These are phyloP conservation scores for Brevimyrus niger DNA, from an alignment of 2,113 vertebrate genomes.

Conservation along the genomic window DNA sequence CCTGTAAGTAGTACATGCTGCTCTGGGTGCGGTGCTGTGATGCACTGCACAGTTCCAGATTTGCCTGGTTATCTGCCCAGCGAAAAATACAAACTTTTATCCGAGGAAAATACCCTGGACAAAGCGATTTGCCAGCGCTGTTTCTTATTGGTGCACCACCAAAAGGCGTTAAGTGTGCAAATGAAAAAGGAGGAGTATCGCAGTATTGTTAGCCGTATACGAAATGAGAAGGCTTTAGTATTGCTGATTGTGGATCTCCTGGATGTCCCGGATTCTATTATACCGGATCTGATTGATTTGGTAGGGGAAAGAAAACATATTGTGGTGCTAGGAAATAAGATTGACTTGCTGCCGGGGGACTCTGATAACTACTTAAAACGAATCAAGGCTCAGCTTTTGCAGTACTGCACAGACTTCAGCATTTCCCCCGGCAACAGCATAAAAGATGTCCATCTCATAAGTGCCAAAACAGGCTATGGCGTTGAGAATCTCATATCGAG, in stretches of 20 bases:
- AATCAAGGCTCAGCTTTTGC: slow-evolving; percentile 50
- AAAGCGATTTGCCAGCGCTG: slow-evolving; percentile 73
- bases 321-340: slow-evolving; percentile 78
- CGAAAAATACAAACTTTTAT: slow-evolving; percentile 62
- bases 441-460: slow-evolving; percentile 75
- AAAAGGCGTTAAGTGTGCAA: slow-evolving; percentile 56
- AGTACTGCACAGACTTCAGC: slow-evolving; percentile 51
- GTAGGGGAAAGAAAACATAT: slow-evolving; percentile 64
- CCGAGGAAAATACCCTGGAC: slow-evolving; percentile 30
- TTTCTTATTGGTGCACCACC: slow-evolving; percentile 67
- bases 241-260: slow-evolving; percentile 76
- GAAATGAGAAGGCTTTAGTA: slow-evolving; percentile 61
- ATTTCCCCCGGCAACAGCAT: slow-evolving; percentile 28
- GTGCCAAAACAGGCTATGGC: slow-evolving; percentile 87
- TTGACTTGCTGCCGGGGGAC: slow-evolving; percentile 73
- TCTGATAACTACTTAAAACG: slow-evolving; percentile 60
- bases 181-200: slow-evolving; percentile 62
- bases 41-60: slow-evolving; percentile 61
- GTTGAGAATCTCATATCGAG: slow-evolving; percentile 73
- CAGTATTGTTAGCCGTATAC: slow-evolving; percentile 47
- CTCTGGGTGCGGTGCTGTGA: slow-evolving; percentile 73
- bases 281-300: slow-evolving; percentile 56
- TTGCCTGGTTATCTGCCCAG: slow-evolving; percentile 72
- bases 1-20: slow-evolving; percentile 60
- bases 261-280: slow-evolving; percentile 71